Evolutionary conservation across 2,113 vertebrate genomes (phyloP).

Genomic region (Lates calcarifer): DNA sequence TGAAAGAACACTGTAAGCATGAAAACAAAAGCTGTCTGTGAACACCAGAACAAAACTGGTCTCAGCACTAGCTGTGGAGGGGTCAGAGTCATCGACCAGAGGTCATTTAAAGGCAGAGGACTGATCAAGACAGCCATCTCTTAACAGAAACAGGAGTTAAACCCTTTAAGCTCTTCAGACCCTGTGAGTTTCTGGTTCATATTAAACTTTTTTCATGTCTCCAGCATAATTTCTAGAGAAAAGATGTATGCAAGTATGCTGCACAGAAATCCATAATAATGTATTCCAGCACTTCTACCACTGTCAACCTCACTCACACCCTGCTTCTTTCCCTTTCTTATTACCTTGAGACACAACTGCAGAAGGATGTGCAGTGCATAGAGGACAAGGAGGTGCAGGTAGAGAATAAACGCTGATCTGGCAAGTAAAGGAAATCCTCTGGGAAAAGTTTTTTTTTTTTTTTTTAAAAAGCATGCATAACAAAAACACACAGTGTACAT

Average conservation of each 20-base stretch:
- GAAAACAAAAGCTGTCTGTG: not conserved
- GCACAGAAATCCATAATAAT: slow-evolving; percentile 22
- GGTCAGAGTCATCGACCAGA: too few species aligned
- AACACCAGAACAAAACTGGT: not conserved
- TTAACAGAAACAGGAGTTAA: not conserved
- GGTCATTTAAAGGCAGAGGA: too few species aligned
- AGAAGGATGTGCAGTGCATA: slow-evolving; percentile 20
- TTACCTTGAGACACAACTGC: slow-evolving; percentile 35
- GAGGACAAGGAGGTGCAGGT: slow-evolving; percentile 35
- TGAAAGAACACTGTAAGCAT: not conserved
- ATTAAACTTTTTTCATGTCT: not conserved
- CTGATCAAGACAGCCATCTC: not conserved
- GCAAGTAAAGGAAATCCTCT: slow-evolving; percentile 32
- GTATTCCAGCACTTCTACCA: slow-evolving; percentile 30
- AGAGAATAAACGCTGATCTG: slow-evolving; percentile 38
- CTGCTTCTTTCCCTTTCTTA: slow-evolving; percentile 8
- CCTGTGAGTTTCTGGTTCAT: not conserved
- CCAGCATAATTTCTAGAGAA: not conserved
- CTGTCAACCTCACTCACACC: slow-evolving; percentile 11
- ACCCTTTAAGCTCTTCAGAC: not conserved
- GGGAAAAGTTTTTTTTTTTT: too few species aligned
- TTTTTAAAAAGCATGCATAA: not conserved
- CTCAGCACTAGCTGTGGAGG: not conserved
- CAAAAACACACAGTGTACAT: not conserved
- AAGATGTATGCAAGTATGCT: not conserved